A percentile compares a stretch with the other conserved stretches of the same genome.
These are phyloP conservation scores for Delichon dasypus DNA, from an alignment of 2,797 vertebrate species.

Conservation along the genomic window DNA sequence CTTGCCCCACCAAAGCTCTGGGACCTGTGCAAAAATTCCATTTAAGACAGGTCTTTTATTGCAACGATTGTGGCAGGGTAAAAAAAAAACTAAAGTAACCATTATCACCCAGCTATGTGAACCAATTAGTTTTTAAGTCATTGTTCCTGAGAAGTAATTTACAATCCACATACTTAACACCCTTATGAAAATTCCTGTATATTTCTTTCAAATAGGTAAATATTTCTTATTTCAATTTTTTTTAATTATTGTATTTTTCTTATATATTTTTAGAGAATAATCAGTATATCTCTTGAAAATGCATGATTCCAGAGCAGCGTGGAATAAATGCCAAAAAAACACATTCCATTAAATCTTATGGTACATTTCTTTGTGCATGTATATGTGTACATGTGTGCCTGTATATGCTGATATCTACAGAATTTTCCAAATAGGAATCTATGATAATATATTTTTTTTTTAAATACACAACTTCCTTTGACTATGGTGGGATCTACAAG, in stretches of 20 bases:
- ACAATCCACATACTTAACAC: not conserved
- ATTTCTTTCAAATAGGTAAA: not conserved
- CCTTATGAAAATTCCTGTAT: not conserved
- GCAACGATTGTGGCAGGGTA: not conserved
- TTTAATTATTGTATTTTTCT: not conserved
- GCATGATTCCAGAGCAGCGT: not conserved
- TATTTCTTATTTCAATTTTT: not conserved
- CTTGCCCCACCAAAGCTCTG: not conserved
- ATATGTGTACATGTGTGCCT: not conserved
- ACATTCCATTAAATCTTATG: not conserved
- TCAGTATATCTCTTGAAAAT: not conserved
- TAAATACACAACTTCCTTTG: not conserved
- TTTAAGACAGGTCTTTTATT: not conserved
- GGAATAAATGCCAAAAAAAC: not conserved
- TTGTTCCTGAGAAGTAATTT: not conserved
- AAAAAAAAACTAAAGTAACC: not conserved
- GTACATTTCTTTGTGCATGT: not conserved
- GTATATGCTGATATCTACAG: rapidly evolving
- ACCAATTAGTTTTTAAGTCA: not conserved
- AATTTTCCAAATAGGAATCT: not conserved
- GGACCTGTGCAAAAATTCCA: not conserved
- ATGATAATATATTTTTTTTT: not conserved
- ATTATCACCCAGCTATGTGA: not conserved
- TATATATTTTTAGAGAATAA: not conserved
- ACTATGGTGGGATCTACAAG: not conserved